These are phyloP conservation scores for Sylvietta virens DNA, from an alignment of 2,113 vertebrate genomes.

Conservation along the genomic window DNA sequence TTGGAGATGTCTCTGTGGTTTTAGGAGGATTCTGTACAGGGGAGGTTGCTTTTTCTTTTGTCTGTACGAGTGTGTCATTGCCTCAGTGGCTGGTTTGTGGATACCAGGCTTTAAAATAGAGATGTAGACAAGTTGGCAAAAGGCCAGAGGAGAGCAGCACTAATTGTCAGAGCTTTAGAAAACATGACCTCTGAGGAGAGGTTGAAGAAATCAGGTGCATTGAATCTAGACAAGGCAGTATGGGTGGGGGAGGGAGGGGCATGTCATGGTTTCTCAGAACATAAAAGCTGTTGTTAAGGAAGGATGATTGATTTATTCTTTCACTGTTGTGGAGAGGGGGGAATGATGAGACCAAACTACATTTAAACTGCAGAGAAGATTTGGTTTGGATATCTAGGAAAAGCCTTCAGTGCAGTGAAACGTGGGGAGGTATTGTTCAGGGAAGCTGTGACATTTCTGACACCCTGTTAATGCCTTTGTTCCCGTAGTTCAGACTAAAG, in stretches of 20 bases:
- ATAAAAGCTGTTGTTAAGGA: slow-evolving; percentile 35
- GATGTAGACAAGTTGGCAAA: slow-evolving; percentile 12
- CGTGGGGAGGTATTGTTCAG: neutral
- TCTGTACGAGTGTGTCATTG: neutral
- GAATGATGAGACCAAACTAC: neutral
- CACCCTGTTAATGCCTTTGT: neutral
- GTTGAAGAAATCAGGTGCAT: slow-evolving; percentile 24
- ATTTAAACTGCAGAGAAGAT: neutral
- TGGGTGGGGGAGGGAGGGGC: neutral
- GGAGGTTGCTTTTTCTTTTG: neutral
- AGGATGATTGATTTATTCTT: slow-evolving; percentile 24
- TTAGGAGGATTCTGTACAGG: neutral
- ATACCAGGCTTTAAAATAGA: slow-evolving; percentile 1
- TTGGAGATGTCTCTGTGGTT: neutral
- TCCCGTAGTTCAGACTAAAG: neutral
- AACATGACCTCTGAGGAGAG: slow-evolving; percentile 10
- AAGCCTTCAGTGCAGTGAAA: neutral
- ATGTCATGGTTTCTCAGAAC: neutral
- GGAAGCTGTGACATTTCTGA: neutral
- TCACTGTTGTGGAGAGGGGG: neutral
- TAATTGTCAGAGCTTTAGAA: slow-evolving; percentile 50
- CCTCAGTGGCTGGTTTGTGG: neutral
- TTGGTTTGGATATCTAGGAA: neutral
- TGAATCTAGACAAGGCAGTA: neutral
- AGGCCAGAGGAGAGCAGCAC: neutral